phyloP scores from a whole-genome alignment of 2,888 invertebrate species.

The Mimachlamys varia region DNA sequence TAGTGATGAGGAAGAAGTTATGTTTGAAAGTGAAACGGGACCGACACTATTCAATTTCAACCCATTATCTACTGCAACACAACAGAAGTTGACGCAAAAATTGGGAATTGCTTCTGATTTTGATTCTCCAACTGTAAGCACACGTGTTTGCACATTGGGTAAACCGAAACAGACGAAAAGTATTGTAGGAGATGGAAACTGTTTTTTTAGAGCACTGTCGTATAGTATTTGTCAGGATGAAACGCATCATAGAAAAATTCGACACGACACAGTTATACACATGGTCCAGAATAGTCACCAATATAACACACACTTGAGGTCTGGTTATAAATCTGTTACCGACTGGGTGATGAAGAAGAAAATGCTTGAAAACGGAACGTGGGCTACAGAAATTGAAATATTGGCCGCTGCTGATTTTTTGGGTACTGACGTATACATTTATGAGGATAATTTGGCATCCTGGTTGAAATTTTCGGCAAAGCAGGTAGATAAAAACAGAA shows the following conservation, averaged over 20 bases:
- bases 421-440: conserved; percentile 36
- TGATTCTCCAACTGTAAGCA: too few relatives aligned
- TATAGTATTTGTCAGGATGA: conserved; percentile 37
- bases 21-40: too few relatives aligned
- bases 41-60: too few relatives aligned
- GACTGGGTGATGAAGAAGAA: conserved; percentile 43
- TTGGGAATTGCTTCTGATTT: too few relatives aligned
- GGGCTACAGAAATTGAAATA: conserved; percentile 45
- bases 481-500: neutral
- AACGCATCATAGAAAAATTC: conserved; percentile 36
- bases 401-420: conserved; percentile 40
- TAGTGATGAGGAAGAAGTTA: too few relatives aligned
- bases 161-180: too few relatives aligned
- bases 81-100: too few relatives aligned
- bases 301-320: conserved; percentile 39
- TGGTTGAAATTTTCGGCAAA: conserved; percentile 37
- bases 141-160: too few relatives aligned
- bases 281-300: neutral
- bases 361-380: conserved; percentile 29
- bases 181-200: too few relatives aligned
- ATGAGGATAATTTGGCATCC: neutral
- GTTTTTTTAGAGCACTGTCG: too few relatives aligned
- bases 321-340: conserved; percentile 38
- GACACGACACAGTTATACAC: conserved; percentile 36
- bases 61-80: too few relatives aligned